Conservation (phyloP, 2,797 vertebrate species). For the Rhinichthys osculus region DNA sequence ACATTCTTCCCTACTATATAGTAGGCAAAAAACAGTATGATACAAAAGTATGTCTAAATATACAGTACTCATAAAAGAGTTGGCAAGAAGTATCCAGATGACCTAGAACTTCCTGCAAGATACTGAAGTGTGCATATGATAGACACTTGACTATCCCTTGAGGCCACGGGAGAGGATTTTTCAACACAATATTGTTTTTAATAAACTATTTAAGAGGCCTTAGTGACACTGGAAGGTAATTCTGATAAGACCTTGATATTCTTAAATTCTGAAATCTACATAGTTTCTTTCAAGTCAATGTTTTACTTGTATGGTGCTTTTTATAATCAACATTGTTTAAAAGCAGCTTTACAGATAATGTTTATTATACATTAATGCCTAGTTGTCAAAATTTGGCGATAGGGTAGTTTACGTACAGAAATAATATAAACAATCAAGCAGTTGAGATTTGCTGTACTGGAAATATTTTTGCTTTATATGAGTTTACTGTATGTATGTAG, state of each 20-base stretch:
- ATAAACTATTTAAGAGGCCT: too few species aligned
- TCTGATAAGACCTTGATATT: not conserved
- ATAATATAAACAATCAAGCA: not conserved
- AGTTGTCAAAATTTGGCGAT: not conserved
- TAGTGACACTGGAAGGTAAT: not conserved
- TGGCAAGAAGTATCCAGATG: too few species aligned
- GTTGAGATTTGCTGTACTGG: not conserved
- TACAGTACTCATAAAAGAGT: too few species aligned
- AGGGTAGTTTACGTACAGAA: not conserved
- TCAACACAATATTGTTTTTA: too few species aligned
- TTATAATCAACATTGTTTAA: not conserved
- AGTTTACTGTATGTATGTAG: not conserved
- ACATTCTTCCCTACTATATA: not conserved
- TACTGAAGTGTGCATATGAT: too few species aligned
- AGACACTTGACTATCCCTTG: too few species aligned
- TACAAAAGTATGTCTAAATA: too few species aligned
- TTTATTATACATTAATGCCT: not conserved
- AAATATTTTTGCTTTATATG: not conserved
- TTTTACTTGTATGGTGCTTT: not conserved
- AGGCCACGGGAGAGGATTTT: too few species aligned
- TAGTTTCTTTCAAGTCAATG: not conserved
- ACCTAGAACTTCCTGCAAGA: too few species aligned
- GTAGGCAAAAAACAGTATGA: too few species aligned
- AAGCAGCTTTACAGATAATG: not conserved
- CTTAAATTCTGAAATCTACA: not conserved